These are phyloP conservation scores for Hirundo rustica DNA, from an alignment of 2,797 vertebrate species.

Conservation along the genomic window DNA sequence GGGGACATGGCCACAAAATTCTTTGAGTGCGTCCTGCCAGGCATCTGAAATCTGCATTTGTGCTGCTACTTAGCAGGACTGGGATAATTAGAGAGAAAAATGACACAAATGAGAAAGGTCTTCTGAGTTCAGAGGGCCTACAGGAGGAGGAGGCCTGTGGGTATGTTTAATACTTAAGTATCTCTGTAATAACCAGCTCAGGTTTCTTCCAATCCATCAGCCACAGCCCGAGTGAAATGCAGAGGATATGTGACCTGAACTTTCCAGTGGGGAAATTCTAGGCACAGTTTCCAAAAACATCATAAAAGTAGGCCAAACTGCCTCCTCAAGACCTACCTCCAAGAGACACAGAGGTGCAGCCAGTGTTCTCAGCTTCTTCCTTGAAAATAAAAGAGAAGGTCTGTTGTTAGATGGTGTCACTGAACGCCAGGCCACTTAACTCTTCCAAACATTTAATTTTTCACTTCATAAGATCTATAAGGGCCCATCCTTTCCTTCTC, in stretches of 20 bases:
- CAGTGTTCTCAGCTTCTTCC: not conserved
- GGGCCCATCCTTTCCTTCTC: not conserved
- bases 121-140: not conserved
- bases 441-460: not conserved
- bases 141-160: not conserved
- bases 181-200: not conserved
- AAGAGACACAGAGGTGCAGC: not conserved
- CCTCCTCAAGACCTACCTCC: slow-evolving; percentile 20
- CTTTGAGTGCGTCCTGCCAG: not conserved
- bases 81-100: not conserved
- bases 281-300: not conserved
- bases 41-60: not conserved
- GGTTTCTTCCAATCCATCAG: not conserved
- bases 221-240: not conserved
- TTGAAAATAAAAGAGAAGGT: not conserved
- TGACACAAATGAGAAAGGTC: not conserved
- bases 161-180: not conserved
- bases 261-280: not conserved
- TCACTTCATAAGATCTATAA: not conserved
- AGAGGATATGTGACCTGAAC: not conserved
- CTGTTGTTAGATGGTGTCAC: not conserved
- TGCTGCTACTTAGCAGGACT: not conserved
- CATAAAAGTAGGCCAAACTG: not conserved
- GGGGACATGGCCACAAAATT: not conserved
- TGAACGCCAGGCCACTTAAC: not conserved